phyloP scores from a whole-genome alignment of 1,140 invertebrate species.

The Andricus grossulariae region DNA sequence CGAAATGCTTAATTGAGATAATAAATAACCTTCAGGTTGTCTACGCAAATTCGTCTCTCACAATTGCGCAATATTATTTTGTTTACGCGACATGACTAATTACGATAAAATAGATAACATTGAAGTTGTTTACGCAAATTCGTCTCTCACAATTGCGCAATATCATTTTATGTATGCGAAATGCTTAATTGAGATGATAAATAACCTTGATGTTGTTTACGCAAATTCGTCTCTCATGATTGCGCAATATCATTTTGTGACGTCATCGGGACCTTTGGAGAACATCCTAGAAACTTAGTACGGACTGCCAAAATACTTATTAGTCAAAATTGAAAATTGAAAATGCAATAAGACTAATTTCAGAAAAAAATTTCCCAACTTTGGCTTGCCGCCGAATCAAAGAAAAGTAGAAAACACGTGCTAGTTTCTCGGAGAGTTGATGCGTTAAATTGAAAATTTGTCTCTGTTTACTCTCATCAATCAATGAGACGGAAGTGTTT shows the following conservation, averaged over 20 bases:
- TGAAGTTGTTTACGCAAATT: no score
- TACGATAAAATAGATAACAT: no score
- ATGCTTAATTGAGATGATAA: no score
- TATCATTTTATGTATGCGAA: neutral
- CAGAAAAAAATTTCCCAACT: slow-evolving; percentile 8
- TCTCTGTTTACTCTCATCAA: neutral
- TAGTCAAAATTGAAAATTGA: slow-evolving; percentile 9
- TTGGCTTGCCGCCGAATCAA: slow-evolving; percentile 21
- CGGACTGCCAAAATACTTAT: slow-evolving; percentile 8
- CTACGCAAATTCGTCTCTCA: no score
- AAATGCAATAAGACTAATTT: neutral
- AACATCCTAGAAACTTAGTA: no score
- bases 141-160: neutral
- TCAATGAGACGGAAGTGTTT: slow-evolving; percentile 22
- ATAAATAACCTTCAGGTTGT: no score
- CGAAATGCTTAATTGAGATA: no score
- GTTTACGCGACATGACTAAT: no score
- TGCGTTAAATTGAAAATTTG: slow-evolving; percentile 37
- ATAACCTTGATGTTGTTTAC: no score
- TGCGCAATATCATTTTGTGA: no score
- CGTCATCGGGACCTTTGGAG: neutral
- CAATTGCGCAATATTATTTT: no score
- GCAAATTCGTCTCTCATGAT: no score
- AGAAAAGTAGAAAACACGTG: slow-evolving; percentile 27
- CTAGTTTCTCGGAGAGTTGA: neutral